A percentile compares a stretch with the other conserved stretches of the same genome.
These are phyloP conservation scores for Bugulina stolonifera DNA, from an alignment of 2,888 invertebrate genomes.

Conservation along the genomic window DNA sequence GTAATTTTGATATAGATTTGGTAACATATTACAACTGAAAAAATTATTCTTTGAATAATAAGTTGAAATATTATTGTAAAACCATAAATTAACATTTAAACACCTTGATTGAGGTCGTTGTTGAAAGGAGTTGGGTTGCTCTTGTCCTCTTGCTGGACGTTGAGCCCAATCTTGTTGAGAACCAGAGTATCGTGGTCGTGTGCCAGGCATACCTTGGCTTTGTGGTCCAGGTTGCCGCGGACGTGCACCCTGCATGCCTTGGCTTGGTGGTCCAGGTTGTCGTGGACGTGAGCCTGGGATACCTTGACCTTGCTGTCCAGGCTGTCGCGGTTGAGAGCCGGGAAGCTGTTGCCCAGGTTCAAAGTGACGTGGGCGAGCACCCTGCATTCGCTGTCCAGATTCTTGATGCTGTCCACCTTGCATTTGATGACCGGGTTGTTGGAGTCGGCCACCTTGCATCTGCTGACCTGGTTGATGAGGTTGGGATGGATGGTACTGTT, in stretches of 20 bases:
- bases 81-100: too few relatives aligned
- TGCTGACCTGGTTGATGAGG: constrained; percentile 26
- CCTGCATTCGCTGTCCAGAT: not conserved
- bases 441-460: not conserved
- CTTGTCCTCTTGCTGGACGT: too few relatives aligned
- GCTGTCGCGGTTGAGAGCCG: not conserved
- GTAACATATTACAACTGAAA: too few relatives aligned
- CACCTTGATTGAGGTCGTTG: too few relatives aligned
- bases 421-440: not conserved
- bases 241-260: not conserved
- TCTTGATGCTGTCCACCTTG: not conserved
- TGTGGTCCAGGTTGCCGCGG: constrained; percentile 6
- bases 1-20: too few relatives aligned
- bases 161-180: too few relatives aligned
- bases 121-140: too few relatives aligned
- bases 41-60: too few relatives aligned
- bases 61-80: too few relatives aligned
- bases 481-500: constrained; percentile 29
- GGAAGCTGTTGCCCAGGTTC: not conserved
- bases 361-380: not conserved
- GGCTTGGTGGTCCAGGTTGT: not conserved
- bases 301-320: not conserved
- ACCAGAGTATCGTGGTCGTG: too few relatives aligned
- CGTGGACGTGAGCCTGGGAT: not conserved
- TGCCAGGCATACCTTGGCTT: too few relatives aligned